phyloP scores from a whole-genome alignment of 2,888 invertebrate species.

The Mactromeris polynyma region DNA sequence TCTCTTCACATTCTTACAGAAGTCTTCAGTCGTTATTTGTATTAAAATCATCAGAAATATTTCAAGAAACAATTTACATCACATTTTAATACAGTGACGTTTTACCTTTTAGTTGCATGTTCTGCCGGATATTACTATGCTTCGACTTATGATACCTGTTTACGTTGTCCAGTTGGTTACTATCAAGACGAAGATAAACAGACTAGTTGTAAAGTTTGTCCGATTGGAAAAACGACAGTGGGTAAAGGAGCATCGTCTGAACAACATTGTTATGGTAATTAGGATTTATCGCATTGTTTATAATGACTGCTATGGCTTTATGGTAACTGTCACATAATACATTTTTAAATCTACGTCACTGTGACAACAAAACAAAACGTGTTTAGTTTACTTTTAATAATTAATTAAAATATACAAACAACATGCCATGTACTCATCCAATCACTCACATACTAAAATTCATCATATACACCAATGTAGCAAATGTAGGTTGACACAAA shows the following conservation, averaged over 20 bases:
- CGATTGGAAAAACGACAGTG: constrained; percentile 53
- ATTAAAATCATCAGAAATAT: no score
- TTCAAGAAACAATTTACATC: no score
- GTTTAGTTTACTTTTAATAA: not conserved
- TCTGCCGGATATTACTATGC: constrained; percentile 53
- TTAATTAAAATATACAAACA: not conserved
- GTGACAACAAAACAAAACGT: no score
- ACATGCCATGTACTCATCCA: no score
- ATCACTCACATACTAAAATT: no score
- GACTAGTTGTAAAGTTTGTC: constrained; percentile 52
- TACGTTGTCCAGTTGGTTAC: constrained; percentile 49
- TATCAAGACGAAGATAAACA: constrained; percentile 50
- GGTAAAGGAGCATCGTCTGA: constrained; percentile 27
- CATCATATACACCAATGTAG: no score
- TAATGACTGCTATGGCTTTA: no score
- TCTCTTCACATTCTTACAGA: no score
- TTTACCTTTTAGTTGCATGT: constrained; percentile 60
- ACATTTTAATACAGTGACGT: not conserved
- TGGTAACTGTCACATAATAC: not conserved
- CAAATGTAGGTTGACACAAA: no score
- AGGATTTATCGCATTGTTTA: no score
- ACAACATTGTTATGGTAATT: constrained; percentile 23
- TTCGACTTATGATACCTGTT: constrained; percentile 27
- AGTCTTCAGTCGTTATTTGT: no score
- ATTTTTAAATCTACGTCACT: not conserved